Evolutionary conservation across 2,888 invertebrate species (phyloP), one percentile per base, ranked within the genome.

Genomic region (Sinohyriopsis cumingii): DNA sequence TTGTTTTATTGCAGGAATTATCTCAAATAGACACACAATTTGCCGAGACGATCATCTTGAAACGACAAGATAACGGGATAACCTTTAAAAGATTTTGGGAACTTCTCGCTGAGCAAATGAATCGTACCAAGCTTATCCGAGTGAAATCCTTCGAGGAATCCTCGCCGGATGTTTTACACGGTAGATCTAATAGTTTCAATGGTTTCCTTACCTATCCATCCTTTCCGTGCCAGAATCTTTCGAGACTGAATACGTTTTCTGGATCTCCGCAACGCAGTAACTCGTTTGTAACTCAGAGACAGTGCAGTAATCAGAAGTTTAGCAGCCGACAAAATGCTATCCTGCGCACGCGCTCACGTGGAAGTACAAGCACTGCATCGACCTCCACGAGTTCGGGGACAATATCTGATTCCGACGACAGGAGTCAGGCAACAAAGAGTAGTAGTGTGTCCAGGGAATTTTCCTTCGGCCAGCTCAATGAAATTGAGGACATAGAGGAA

Each of bases 81-180:
- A 59, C 69, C 22, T 70, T 75, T 9, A 71, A 73, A 45, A 69
- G 33, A 18, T 77, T 77, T 62, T 45, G 69, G 19, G 73, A 77
- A 55, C 45, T 63, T 20, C 59, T 77, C 56, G 65, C 65, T 25
- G 73, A 68, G 61, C 82, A 82, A 71, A 82, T 82, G 82, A 82
- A 79, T 78, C 80, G 80, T 68, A 82, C 82, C 45, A 67, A 73
- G 5, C 68, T 77, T 19, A 72, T 79, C 9, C 72, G 77, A n/a
- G 82, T 80, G 20, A 76, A 79, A 76, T 77, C 82, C 59, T 79
- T 82, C 62, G 71, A 71, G 60, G 68, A 73, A 19, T 71, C 66
- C 45, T 71, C 70, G 20, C 71, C 71, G 62, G 75, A 67, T 71
- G 63, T 61, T n/a, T 72, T 63, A 20, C 74, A 71, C 53, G 68